These are phyloP conservation scores for Nemotelus pantherinus DNA, from an alignment of 2,888 invertebrate species.

Conservation along the genomic window DNA sequence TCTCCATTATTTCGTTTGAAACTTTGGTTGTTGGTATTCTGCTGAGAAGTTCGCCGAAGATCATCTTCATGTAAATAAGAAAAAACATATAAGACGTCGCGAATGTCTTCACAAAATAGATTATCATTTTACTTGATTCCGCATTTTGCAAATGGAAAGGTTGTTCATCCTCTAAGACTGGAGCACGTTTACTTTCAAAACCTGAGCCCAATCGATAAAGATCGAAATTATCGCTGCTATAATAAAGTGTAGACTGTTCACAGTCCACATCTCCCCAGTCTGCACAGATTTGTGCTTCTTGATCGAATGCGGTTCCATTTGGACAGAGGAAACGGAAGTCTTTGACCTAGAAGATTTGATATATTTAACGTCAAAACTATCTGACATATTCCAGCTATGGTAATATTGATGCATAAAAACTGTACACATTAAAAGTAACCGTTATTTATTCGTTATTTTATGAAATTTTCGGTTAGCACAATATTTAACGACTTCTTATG, in stretches of 20 bases:
- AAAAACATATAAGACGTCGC: not conserved
- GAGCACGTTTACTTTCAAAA: conserved; percentile 74
- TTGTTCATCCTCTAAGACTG: conserved; percentile 71
- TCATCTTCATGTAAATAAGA: conserved; percentile 12
- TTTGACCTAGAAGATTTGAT: conserved; percentile 68
- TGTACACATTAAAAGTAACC: no score
- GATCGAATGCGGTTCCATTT: conserved; percentile 90
- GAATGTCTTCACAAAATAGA: not conserved
- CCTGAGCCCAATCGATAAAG: conserved; percentile 83
- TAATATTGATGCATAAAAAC: no score
- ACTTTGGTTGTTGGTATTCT: conserved; percentile 14
- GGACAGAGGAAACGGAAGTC: conserved; percentile 90
- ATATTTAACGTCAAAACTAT: not conserved
- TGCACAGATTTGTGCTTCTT: conserved; percentile 91
- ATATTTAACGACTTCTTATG: no score
- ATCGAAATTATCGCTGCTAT: conserved; percentile 86
- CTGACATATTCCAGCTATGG: no score
- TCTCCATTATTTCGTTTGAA: conserved; percentile 24
- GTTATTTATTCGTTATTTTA: no score
- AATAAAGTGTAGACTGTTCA: conserved; percentile 80
- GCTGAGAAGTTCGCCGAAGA: conserved; percentile 22
- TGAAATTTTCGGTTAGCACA: no score
- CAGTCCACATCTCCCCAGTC: conserved; percentile 92
- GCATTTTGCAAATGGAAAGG: conserved; percentile 78
- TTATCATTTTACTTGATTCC: conserved; percentile 69